Conservation (phyloP, 2,888 invertebrate genomes). For the Uropetala carovei region DNA sequence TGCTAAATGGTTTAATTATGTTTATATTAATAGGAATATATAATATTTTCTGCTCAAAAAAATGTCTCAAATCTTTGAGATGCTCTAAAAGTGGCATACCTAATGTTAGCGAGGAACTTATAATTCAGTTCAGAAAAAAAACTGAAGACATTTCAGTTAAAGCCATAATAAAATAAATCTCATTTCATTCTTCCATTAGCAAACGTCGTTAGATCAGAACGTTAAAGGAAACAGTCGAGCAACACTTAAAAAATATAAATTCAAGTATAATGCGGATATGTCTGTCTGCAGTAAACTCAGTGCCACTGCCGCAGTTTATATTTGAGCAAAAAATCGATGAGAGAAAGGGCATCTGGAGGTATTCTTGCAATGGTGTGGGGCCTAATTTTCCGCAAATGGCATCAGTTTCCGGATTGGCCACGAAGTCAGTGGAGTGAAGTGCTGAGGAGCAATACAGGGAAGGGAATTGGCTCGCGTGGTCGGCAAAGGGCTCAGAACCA, state of each 20-base stretch:
- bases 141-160: too few relatives aligned
- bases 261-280: neutral
- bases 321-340: neutral
- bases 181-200: too few relatives aligned
- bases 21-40: too few relatives aligned
- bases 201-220: too few relatives aligned
- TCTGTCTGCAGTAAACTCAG: neutral
- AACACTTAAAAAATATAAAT: neutral
- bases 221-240: too few relatives aligned
- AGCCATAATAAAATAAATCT: too few relatives aligned
- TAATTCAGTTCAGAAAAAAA: too few relatives aligned
- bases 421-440: conserved; percentile 28
- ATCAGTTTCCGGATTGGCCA: neutral
- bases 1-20: too few relatives aligned
- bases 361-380: neutral
- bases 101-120: too few relatives aligned
- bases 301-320: neutral
- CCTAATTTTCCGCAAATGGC: conserved; percentile 24
- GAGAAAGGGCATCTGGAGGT: neutral
- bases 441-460: neutral
- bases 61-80: too few relatives aligned
- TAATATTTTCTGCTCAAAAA: too few relatives aligned
- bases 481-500: neutral
- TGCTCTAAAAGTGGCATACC: too few relatives aligned
- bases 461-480: conserved; percentile 3